phyloP scores from a whole-genome alignment of 2,888 invertebrate species.

The Drosophila pegasa region DNA sequence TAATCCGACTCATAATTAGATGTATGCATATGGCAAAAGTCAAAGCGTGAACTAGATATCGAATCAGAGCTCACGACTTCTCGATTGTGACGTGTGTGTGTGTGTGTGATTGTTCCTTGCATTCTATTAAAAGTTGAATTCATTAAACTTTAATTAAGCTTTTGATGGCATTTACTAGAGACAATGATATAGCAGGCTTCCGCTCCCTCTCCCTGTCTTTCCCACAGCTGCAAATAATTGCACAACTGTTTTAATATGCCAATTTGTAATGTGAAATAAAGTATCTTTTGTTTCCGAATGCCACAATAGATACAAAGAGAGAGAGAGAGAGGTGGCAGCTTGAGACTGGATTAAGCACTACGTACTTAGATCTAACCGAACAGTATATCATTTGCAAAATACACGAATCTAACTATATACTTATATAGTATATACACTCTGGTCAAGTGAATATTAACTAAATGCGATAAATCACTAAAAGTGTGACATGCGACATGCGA shows the following conservation, averaged over 20 bases:
- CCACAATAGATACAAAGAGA: slow-evolving; percentile 6
- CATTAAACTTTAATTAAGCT: slow-evolving; percentile 35
- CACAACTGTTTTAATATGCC: slow-evolving; percentile 58
- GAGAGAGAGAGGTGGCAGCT: slow-evolving; percentile 4
- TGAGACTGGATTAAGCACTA: slow-evolving; percentile 9
- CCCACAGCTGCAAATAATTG: slow-evolving; percentile 41
- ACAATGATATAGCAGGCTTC: slow-evolving; percentile 29
- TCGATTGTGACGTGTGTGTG: slow-evolving; percentile 1
- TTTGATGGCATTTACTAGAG: slow-evolving; percentile 27
- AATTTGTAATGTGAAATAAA: slow-evolving; percentile 39
- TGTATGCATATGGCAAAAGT: slow-evolving; percentile 26
- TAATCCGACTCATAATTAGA: slow-evolving; percentile 13
- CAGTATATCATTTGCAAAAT: slow-evolving; percentile 23
- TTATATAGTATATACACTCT: neutral
- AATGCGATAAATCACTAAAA: slow-evolving; percentile 42
- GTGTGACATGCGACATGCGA: slow-evolving; percentile 27
- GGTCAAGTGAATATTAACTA: slow-evolving; percentile 49
- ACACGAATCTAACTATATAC: neutral
- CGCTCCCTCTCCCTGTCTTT: neutral
- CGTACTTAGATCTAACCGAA: slow-evolving; percentile 18
- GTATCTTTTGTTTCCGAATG: slow-evolving; percentile 50
- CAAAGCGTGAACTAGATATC: slow-evolving; percentile 18
- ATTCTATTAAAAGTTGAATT: slow-evolving; percentile 15
- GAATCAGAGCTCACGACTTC: slow-evolving; percentile 1
- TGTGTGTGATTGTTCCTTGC: no score